Base-by-base conservation (phyloP, 2,113 vertebrate species). In the Amblyopsis rosae region DNA sequence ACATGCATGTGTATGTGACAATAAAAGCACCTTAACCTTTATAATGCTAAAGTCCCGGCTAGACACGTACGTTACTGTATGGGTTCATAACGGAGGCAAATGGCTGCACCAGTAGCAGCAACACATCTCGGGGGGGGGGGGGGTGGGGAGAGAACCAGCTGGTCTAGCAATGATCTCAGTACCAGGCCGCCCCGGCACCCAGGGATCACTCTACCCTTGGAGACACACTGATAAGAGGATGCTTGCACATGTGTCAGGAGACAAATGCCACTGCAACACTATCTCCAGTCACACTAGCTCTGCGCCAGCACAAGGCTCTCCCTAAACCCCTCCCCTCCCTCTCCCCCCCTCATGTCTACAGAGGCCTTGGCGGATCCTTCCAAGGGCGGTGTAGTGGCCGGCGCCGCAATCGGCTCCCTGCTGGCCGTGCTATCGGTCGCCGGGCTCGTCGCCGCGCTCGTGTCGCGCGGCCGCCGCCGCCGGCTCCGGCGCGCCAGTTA, bases 351-450 rank as follows among this genome's bases (percentile, higher is more conserved):
- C 83, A 90, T 90, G 86, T 91, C 90, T 93, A 91, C 94, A 96
- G 92, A 94, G 88, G 87, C 91, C 91, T 75, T 81, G 81, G 91
- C 87, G 85, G 92, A 90, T 72, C 84, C 88, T 15, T 87, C 90
- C 87, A 91, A 90, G 3, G 77, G 82, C 4, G 94, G 95, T 54
- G 87, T 93, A 1, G 85, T 95, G 88, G 94, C 92, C 4, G 93
- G 93, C 71, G 94, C 93, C 65, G 92, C 94, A 12, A 93, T 95
- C 58, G 94, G 93, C 78, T 94, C 93, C 71, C 87, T 94, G 9
- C 87, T 96, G 81, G 94, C 94, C 56, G 82, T 96, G 62, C 85
- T 94, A 1, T 78, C 94, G 85, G 91, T 95, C 10, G 89, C 79
- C 35, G 76, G 87, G 1, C 89, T 94, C 72, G 19, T 92, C 4